Evolutionary conservation across 2,797 vertebrate genomes (phyloP).

Genomic region (Nannoperca australis): DNA sequence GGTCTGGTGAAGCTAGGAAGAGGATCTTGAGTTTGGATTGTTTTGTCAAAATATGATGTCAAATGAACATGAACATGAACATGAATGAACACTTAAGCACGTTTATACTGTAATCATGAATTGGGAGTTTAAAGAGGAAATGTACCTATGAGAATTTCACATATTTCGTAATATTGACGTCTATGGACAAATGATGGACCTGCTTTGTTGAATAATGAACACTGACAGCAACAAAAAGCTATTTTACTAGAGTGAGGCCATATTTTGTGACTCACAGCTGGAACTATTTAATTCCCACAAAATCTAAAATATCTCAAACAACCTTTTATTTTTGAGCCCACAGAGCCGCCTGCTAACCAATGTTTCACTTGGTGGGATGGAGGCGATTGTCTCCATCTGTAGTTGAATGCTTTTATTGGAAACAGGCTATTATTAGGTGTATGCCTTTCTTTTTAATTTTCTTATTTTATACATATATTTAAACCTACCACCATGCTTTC

Average conservation of each 20-base stretch:
- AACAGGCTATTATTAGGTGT: neutral
- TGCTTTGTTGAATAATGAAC: neutral
- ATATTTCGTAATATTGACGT: neutral
- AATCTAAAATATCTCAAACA: neutral
- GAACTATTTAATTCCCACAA: slow-evolving; percentile 8
- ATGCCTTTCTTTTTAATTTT: neutral
- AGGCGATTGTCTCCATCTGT: neutral
- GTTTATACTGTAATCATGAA: neutral
- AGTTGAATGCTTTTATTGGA: too few species aligned
- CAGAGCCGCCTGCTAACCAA: neutral
- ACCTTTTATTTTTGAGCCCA: neutral
- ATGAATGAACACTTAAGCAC: neutral
- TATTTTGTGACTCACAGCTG: slow-evolving; percentile 23
- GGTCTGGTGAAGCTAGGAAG: neutral
- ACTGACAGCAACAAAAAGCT: neutral
- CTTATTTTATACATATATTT: neutral
- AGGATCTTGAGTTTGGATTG: neutral
- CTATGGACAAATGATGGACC: neutral
- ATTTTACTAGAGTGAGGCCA: slow-evolving; percentile 20
- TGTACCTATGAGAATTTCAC: neutral
- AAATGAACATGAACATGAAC: neutral
- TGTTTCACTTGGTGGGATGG: neutral
- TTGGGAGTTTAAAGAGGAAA: neutral
- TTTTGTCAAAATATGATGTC: neutral
- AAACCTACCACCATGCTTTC: neutral